A percentile compares a stretch with the other conserved stretches of the same genome.
These are phyloP conservation scores for Eupeodes corollae DNA, from an alignment of 1,140 invertebrate genomes.

Conservation along the genomic window DNA sequence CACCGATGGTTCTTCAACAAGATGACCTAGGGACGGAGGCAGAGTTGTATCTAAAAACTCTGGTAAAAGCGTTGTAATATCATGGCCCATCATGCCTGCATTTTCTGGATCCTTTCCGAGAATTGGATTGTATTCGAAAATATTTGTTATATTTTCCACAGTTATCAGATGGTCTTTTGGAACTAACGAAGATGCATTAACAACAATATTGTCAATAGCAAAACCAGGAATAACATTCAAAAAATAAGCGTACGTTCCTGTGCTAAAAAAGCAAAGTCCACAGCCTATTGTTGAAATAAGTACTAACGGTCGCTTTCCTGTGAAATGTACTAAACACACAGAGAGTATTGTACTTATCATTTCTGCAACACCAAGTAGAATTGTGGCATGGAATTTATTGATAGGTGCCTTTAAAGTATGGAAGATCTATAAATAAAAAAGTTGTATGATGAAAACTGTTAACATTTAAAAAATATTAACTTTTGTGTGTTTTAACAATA, in stretches of 20 bases:
- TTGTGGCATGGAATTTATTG: slow-evolving; percentile 58
- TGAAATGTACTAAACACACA: slow-evolving; percentile 52
- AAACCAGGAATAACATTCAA: slow-evolving; percentile 27
- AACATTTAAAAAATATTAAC: too few species aligned
- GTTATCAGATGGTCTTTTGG: slow-evolving; percentile 26
- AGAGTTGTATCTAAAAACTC: too few species aligned
- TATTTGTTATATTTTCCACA: slow-evolving; percentile 27
- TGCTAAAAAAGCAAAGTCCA: slow-evolving; percentile 47
- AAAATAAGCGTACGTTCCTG: slow-evolving; percentile 30
- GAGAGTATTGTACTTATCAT: slow-evolving; percentile 51
- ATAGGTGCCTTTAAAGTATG: slow-evolving; percentile 54
- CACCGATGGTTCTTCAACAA: too few species aligned
- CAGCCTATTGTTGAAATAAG: slow-evolving; percentile 53
- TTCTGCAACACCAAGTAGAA: slow-evolving; percentile 55
- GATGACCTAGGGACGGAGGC: too few species aligned
- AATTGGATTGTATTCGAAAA: slow-evolving; percentile 16
- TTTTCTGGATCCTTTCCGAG: too few species aligned
- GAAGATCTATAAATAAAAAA: slow-evolving; percentile 43
- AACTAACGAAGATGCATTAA: slow-evolving; percentile 27
- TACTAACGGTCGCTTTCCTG: slow-evolving; percentile 54
- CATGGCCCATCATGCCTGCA: too few species aligned
- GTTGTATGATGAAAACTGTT: too few species aligned
- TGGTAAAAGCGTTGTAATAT: too few species aligned
- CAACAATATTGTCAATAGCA: slow-evolving; percentile 31
- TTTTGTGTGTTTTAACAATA: too few species aligned